Evolutionary conservation across 2,797 vertebrate genomes (phyloP), one percentile per base, ranked within the genome.

Genomic region (Sebastes wilsoni): DNA sequence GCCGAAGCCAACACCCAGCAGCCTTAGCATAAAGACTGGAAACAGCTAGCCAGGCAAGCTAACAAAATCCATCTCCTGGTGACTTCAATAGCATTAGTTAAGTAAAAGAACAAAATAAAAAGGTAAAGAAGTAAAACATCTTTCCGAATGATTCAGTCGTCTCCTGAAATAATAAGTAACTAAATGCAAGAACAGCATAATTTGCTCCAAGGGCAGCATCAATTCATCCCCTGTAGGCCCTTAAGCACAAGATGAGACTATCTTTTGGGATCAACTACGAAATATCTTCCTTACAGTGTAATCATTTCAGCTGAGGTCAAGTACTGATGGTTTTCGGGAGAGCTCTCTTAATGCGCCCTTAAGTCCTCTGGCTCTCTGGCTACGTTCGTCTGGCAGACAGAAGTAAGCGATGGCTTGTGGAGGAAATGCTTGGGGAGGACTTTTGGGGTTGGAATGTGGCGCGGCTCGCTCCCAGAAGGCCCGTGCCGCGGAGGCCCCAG

Each of bases 261-360:
- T 93, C 87, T 90, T 91, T 84, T 73, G 87, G 90, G 90, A 94
- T 94, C 84, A 87, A 87, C 88, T 88, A 91, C 66, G 87, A 87
- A 90, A 93, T 92, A 91, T 94, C 92, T 88, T 92, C 90, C 87
- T 87, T 80, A 88, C 73, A 68, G 86, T 79, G 93, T 91, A 92
- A 94, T 91, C 83, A 88, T 94, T 89, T 91, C 84, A 81, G 90
- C 81, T 87, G 81, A 88, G 91, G 93, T 95, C 91, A 94, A 94
- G 92, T 80, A 83, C 90, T 92, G 92, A 93, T 90, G 92, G 88
- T 94, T 95, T 95, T 90, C 32, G 59, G 88, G 66, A 88, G 89
- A 92, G 90, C 92, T 91, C 84, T 88, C 77, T 82, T 93, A 94
- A 94, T 92, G 94, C 91, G 42, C 28, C 76, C 85, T 82, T 92